Conservation (phyloP, 92 coral and sea anemone genomes). For the Epizoanthus scotinus region DNA sequence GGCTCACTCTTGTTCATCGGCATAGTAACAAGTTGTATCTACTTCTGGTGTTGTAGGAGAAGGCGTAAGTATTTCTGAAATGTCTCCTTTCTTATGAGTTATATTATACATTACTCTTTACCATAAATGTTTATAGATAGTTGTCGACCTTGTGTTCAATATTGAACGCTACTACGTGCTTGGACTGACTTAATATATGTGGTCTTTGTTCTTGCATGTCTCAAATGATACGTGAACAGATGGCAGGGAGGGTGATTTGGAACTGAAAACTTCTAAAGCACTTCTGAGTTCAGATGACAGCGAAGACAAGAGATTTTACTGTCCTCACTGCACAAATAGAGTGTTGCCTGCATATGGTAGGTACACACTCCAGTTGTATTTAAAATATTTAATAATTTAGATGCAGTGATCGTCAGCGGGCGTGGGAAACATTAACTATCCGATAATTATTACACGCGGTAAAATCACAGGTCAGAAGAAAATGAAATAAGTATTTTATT, state of each 20-base stretch:
- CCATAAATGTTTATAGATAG: not conserved
- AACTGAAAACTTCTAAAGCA: conserved; percentile 24
- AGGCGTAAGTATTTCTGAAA: conserved; percentile 24
- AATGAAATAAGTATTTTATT: too few relatives aligned
- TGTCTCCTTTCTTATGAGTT: not conserved
- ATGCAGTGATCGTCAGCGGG: not conserved
- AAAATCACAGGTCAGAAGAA: too few relatives aligned
- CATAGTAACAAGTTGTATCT: conserved; percentile 44
- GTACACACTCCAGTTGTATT: not conserved
- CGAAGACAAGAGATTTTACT: conserved; percentile 49
- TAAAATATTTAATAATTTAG: not conserved
- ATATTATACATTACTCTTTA: not conserved
- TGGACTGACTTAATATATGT: not conserved
- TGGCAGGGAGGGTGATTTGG: conserved; percentile 42
- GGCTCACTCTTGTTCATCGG: conserved; percentile 56
- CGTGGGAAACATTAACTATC: too few relatives aligned
- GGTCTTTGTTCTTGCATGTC: conserved; percentile 9
- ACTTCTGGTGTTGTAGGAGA: conserved; percentile 60
- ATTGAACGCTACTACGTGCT: not conserved
- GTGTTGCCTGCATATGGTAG: conserved; percentile 56
- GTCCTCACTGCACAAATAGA: conserved; percentile 69
- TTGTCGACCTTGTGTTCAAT: not conserved
- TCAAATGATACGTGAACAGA: conserved; percentile 33
- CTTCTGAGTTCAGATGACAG: conserved; percentile 36
- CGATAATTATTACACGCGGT: too few relatives aligned